phyloP scores from a whole-genome alignment of 2,888 invertebrate species.

The Notodonta dromedarius region DNA sequence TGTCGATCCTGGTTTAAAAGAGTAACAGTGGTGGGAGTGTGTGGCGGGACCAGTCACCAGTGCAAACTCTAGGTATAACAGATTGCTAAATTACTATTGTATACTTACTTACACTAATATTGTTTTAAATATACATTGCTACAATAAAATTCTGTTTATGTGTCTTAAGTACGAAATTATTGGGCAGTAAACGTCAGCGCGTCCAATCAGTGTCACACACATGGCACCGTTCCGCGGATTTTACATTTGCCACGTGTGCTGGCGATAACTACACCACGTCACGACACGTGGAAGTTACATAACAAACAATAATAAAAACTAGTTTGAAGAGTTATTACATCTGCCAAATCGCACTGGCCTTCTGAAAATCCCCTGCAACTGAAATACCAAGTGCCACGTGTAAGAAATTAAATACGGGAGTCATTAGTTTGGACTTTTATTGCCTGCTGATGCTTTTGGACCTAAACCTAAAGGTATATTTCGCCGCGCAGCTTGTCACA shows the following conservation, averaged over 20 bases:
- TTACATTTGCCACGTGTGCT: not conserved
- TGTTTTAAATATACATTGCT: not conserved
- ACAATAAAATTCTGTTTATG: slow-evolving; percentile 5
- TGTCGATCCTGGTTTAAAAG: too few species aligned
- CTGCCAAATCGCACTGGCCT: not conserved
- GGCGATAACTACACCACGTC: not conserved
- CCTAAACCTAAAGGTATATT: too few species aligned
- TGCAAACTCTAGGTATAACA: too few species aligned
- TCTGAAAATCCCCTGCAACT: not conserved
- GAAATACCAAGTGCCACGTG: too few species aligned
- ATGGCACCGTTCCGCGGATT: not conserved
- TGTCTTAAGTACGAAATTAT: not conserved
- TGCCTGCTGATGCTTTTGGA: too few species aligned
- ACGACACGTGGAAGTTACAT: not conserved
- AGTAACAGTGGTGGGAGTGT: too few species aligned
- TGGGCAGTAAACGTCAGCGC: not conserved
- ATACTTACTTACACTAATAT: too few species aligned
- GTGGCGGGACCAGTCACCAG: too few species aligned
- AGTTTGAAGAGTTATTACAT: not conserved
- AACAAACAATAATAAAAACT: not conserved
- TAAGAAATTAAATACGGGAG: too few species aligned
- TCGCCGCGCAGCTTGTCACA: too few species aligned
- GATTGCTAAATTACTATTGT: too few species aligned
- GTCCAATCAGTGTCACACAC: not conserved
- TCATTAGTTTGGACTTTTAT: too few species aligned